Evolutionary conservation across 2,113 vertebrate species (phyloP), one percentile per base, ranked within the genome.

Genomic region (Natator depressus): DNA sequence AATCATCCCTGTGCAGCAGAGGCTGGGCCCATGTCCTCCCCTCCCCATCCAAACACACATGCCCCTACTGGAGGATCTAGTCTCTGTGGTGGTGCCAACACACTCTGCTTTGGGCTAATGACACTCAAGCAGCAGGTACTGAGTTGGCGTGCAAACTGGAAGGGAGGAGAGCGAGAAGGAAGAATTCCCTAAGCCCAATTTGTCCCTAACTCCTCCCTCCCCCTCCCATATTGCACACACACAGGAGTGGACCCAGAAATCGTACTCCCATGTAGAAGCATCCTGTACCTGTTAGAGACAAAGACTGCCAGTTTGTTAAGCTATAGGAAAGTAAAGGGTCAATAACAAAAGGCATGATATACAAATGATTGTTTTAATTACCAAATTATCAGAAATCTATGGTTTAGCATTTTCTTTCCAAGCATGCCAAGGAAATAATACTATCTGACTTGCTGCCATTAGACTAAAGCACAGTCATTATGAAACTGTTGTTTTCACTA

Each of bases 321-420:
- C 42, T 0, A 0, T 0, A 31, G 25, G 24, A 46, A 50, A 89
- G 42, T 86, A 79, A 91, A 91, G 4, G 19, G 89, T 94, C 55
- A 19, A 79, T 7, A 16, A 24, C 93, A 94, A 12, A 62, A 42
- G 3, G 12, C 4, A 19, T 4, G 3, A 10, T 38, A 88, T 62
- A 90, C 47, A 93, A 89, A 96, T 93, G 88, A 24, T 3, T 59
- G 10, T 22, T 97, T 95, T 90, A 93, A 87, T 89, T 90, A 46
- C 90, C 78, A 87, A 87, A 72, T 10, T 31, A 51, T 35, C 25
- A 57, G 31, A 96, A 87, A 42, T 50, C 78, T 75, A 57, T 89
- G n/a, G 14, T 50, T 16, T 35, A 93, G 42, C 80, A 65, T 78
- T 89, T 93, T 95, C 82, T 85, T 87, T 80, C 89, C 49, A 53